A percentile compares a stretch with the other conserved stretches of the same genome.
phyloP scores from a whole-genome alignment of 2,797 vertebrate genomes.

The Pseudocheirus occidentalis region DNA sequence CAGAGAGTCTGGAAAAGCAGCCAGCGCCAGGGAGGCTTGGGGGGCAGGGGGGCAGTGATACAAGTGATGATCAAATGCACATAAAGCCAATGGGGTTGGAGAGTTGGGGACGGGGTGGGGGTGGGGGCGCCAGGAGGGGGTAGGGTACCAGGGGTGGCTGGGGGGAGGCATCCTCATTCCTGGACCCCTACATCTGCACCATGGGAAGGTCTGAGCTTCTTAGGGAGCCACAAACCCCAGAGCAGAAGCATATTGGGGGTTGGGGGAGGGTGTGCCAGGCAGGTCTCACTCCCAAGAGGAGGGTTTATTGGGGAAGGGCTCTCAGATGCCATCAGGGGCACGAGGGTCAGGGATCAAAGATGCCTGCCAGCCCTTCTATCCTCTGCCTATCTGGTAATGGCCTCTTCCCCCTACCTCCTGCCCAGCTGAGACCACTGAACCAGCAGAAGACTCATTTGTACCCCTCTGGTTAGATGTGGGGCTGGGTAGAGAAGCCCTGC shows the following conservation, averaged over 20 bases:
- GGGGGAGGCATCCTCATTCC: neutral
- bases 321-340: neutral
- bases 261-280: too few species aligned
- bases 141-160: slow-evolving; percentile 24
- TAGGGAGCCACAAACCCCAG: neutral
- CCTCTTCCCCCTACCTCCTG: neutral
- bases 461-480: neutral
- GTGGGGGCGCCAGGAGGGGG: slow-evolving; percentile 36
- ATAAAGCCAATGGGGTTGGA: neutral
- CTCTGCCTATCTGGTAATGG: too few species aligned
- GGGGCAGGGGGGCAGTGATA: too few species aligned
- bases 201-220: too few species aligned
- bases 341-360: neutral
- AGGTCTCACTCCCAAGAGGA: too few species aligned
- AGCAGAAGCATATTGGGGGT: neutral
- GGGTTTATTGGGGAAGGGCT: neutral
- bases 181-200: too few species aligned
- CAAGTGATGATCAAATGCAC: too few species aligned
- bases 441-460: neutral
- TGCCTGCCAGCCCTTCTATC: neutral
- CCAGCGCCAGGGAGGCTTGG: neutral
- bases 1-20: too few species aligned
- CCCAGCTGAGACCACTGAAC: neutral
- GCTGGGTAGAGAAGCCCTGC: neutral
- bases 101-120: neutral